phyloP scores from a whole-genome alignment of 1,140 invertebrate species.

The Drosophila lacertosa region DNA sequence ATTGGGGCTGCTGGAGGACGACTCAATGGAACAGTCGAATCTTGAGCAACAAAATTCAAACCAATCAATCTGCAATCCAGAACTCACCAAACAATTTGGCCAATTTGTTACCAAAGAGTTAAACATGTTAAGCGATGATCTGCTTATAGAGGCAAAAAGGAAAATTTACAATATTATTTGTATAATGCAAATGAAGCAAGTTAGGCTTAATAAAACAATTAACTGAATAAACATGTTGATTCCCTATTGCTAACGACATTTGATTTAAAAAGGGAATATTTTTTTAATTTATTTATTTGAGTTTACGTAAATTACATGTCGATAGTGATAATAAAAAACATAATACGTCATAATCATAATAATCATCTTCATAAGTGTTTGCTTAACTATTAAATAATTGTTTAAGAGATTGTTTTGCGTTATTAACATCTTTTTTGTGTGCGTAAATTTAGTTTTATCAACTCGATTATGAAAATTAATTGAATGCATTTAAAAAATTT shows the following conservation, averaged over 20 bases:
- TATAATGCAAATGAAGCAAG: slow-evolving; percentile 48
- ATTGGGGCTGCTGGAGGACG: background rate
- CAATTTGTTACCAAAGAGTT: slow-evolving; percentile 55
- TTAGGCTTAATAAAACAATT: slow-evolving; percentile 21
- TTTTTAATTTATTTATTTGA: slow-evolving; percentile 65
- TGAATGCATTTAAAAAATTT: slow-evolving; percentile 23
- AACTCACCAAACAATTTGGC: slow-evolving; percentile 42
- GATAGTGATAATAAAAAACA: slow-evolving; percentile 80
- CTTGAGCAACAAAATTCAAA: background rate
- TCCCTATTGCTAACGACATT: background rate
- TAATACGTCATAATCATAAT: slow-evolving; percentile 72
- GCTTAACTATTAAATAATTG: slow-evolving; percentile 80
- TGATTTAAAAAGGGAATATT: background rate
- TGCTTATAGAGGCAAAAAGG: slow-evolving; percentile 48
- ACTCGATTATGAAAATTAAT: slow-evolving; percentile 26
- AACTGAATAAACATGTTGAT: background rate
- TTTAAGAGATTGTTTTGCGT: slow-evolving; percentile 72
- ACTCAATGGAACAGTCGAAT: background rate
- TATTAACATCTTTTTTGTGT: slow-evolving; percentile 17
- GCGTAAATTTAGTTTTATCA: slow-evolving; percentile 3
- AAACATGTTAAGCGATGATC: slow-evolving; percentile 36
- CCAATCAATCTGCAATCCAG: background rate
- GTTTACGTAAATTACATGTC: slow-evolving; percentile 80
- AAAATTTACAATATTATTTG: slow-evolving; percentile 56
- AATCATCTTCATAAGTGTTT: slow-evolving; percentile 67